Percentiles rank a stretch among this genome's conserved stretches.
phyloP scores from a whole-genome alignment of 2,797 vertebrate species.

The Sciaenops ocellatus region DNA sequence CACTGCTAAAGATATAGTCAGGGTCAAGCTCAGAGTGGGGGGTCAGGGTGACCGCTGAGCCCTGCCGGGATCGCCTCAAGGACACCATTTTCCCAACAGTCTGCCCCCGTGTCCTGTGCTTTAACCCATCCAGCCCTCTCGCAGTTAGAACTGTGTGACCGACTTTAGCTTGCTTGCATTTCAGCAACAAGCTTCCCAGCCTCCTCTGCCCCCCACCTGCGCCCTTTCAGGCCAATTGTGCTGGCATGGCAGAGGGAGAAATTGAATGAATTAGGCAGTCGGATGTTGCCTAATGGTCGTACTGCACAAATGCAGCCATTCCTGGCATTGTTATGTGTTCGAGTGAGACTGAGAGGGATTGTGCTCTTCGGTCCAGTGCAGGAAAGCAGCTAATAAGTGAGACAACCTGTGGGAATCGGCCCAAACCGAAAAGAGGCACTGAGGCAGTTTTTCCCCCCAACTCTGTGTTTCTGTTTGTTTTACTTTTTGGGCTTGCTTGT shows the following conservation, averaged over 20 bases:
- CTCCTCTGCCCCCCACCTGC: slow-evolving; percentile 60
- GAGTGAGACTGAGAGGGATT: slow-evolving; percentile 75
- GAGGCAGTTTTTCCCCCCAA: slow-evolving; percentile 35
- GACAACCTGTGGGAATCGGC: slow-evolving; percentile 75
- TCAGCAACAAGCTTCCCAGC: slow-evolving; percentile 41
- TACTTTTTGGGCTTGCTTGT: slow-evolving; percentile 20
- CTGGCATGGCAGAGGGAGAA: slow-evolving; percentile 73
- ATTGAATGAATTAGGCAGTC: slow-evolving; percentile 73
- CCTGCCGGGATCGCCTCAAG: slow-evolving; percentile 56
- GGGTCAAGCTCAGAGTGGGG: slow-evolving; percentile 57
- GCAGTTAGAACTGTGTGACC: slow-evolving; percentile 49
- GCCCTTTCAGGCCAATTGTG: slow-evolving; percentile 67
- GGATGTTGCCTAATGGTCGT: slow-evolving; percentile 76
- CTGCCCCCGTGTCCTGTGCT: slow-evolving; percentile 33
- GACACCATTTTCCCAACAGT: slow-evolving; percentile 60
- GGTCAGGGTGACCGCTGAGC: slow-evolving; percentile 54
- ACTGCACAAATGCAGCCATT: slow-evolving; percentile 72
- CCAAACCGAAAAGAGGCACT: slow-evolving; percentile 50
- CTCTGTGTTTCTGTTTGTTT: slow-evolving; percentile 36
- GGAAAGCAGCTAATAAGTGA: slow-evolving; percentile 73
- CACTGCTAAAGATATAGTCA: slow-evolving; percentile 69
- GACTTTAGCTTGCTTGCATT: slow-evolving; percentile 50
- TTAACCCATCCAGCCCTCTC: slow-evolving; percentile 38
- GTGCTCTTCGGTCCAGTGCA: slow-evolving; percentile 65
- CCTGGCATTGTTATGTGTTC: slow-evolving; percentile 75